Conservation (phyloP, 1,140 invertebrate genomes). For the Papilio dardanus region DNA sequence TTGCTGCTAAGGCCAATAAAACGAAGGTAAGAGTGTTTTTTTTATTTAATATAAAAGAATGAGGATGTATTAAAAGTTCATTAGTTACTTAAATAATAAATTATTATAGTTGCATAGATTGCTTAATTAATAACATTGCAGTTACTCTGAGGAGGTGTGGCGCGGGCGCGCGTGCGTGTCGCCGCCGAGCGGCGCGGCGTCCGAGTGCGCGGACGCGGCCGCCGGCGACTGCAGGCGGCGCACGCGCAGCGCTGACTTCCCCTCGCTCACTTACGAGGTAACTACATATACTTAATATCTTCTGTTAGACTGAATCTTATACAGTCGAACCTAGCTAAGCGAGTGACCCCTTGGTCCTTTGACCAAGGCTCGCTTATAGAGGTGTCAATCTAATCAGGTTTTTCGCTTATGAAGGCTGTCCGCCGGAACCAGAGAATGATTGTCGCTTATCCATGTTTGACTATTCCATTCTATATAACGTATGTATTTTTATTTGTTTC, state of each 20-base stretch:
- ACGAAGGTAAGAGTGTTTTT: conserved; percentile 51
- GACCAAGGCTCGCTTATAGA: too few relatives aligned
- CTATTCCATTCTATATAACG: too few relatives aligned
- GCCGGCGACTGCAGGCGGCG: conserved; percentile 52
- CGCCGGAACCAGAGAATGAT: too few relatives aligned
- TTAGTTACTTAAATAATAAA: background rate
- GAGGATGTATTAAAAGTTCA: background rate
- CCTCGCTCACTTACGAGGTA: conserved; percentile 58
- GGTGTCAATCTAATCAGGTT: too few relatives aligned
- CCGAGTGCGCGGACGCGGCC: conserved; percentile 48
- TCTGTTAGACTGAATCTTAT: too few relatives aligned
- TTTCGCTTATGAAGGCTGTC: too few relatives aligned
- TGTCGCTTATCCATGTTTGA: too few relatives aligned
- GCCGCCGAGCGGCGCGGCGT: conserved; percentile 48
- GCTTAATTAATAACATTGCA: conserved; percentile 35
- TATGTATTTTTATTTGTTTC: conserved; percentile 10
- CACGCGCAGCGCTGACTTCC: conserved; percentile 56
- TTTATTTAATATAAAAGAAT: background rate
- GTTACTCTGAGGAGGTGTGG: conserved; percentile 73
- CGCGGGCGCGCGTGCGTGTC: conserved; percentile 62
- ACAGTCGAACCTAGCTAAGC: too few relatives aligned
- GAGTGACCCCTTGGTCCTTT: too few relatives aligned
- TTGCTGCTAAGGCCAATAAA: conserved; percentile 52
- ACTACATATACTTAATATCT: too few relatives aligned
- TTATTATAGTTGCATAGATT: too few relatives aligned